Evolutionary conservation across 1,140 invertebrate species (phyloP).

Genomic region (Leptinotarsa defecta): DNA sequence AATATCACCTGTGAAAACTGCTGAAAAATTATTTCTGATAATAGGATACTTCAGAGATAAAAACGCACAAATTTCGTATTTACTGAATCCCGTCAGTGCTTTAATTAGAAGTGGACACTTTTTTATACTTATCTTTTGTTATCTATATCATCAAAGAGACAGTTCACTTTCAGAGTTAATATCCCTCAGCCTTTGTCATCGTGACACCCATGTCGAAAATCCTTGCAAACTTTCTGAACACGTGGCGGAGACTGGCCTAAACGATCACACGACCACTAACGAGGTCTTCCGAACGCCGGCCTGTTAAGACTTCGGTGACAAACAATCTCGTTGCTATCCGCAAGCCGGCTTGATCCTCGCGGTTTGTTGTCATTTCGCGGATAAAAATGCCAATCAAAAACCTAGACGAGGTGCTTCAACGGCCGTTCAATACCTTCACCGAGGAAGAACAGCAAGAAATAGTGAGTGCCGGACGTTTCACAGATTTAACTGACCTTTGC

Average conservation of each 20-base stretch:
- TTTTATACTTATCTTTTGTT: too few species aligned
- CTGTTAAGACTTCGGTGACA: not conserved
- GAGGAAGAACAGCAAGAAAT: constrained; percentile 15
- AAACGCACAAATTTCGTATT: too few species aligned
- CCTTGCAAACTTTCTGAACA: not conserved
- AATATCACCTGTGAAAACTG: too few species aligned
- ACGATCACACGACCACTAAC: not conserved
- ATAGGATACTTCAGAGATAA: too few species aligned
- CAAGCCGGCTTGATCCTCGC: not conserved
- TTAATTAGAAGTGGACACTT: too few species aligned
- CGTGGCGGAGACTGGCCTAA: not conserved
- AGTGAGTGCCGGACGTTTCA: constrained; percentile 13
- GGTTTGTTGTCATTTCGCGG: not conserved
- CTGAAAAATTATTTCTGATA: too few species aligned
- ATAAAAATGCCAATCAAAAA: constrained; percentile 3
- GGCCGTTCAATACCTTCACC: constrained; percentile 10
- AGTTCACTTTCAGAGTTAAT: too few species aligned
- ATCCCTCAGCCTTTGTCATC: too few species aligned
- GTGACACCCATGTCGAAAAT: not conserved
- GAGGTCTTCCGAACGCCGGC: constrained; percentile 17
- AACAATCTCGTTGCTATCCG: not conserved
- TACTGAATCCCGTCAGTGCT: too few species aligned
- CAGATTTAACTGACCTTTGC: not conserved
- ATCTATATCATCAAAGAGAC: too few species aligned
- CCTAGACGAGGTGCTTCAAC: constrained; percentile 6